A percentile compares a stretch with the other conserved stretches of the same genome.
phyloP scores from a whole-genome alignment of 2,113 vertebrate genomes.

The Mola mola region DNA sequence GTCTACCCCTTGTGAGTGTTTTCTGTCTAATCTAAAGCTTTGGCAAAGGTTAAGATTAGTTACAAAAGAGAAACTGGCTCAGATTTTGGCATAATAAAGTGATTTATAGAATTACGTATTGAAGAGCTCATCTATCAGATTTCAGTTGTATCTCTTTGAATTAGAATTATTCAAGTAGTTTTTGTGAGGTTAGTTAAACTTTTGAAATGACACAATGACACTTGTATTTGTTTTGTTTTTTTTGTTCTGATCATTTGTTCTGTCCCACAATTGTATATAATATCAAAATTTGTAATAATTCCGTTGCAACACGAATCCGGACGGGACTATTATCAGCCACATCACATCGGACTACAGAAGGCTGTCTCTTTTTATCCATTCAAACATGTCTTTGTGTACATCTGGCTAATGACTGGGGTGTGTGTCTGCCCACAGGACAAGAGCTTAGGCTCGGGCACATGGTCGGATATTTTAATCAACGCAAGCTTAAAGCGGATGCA shows the following conservation, averaged over 20 bases:
- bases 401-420: conserved; percentile 31
- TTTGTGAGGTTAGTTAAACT: background rate
- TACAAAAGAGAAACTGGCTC: background rate
- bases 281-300: no score
- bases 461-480: conserved; percentile 22
- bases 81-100: background rate
- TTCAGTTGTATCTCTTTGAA: no score
- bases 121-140: background rate
- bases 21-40: conserved; percentile 7
- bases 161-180: no score
- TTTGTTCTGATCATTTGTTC: no score
- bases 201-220: no score
- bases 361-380: no score
- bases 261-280: no score
- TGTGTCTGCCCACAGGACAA: conserved; percentile 68
- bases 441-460: conserved; percentile 24
- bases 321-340: no score
- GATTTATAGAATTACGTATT: background rate
- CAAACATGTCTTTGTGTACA: background rate
- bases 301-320: no score
- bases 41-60: background rate
- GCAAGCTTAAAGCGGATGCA: conserved; percentile 26
- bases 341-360: no score
- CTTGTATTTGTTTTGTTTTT: no score
- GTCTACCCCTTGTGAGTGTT: no score